Evolutionary conservation across 2,888 invertebrate genomes (phyloP), one percentile per base, ranked within the genome.

Genomic region (Tanaodytes sp.): DNA sequence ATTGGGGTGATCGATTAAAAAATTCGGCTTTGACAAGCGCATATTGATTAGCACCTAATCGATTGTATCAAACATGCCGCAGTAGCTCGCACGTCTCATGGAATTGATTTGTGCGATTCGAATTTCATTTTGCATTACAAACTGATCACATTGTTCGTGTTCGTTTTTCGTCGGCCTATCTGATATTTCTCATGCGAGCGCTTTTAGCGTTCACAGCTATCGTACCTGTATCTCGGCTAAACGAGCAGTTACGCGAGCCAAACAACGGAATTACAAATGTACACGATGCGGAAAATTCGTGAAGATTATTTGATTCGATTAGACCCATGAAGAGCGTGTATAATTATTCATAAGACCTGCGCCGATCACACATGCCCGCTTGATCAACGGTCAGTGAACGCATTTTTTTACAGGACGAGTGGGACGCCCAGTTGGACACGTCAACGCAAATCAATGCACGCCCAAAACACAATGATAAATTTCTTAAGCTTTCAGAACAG

Each of bases 371-470:
- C 54, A 62, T 62, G 64, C 33, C 42, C 55, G 57, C 12, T 30
- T 51, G 71, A 51, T 45, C 66, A 69, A 72, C 72, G 72, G 72
- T 66, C 66, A 59, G 63, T 55, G 27, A 63, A 59, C 19, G 61
- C 42, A 33, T 11, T 33, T 33, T 61, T 64, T 57, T 36, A 42
- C 61, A 40, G 45, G 52, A 49, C 51, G 27, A 45, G 57, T 30
- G 12, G 58, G 70, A 74, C 73, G 75, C 71, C 72, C 72, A 61
- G 76, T 70, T 75, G 76, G 72, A 76, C 64, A 74, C 72, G 76
- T 78, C 77, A 74, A 68, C 59, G 73, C 58, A 55, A 62, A 65
- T 73, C 64, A 73, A 68, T 65, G 64, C 57, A 71, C 73, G 71
- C 73, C 73, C 73, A 73, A 71, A 73, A 73, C 59, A 73, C 68